Conservation (phyloP, 2,113 vertebrate species). For the Oxyura jamaicensis region DNA sequence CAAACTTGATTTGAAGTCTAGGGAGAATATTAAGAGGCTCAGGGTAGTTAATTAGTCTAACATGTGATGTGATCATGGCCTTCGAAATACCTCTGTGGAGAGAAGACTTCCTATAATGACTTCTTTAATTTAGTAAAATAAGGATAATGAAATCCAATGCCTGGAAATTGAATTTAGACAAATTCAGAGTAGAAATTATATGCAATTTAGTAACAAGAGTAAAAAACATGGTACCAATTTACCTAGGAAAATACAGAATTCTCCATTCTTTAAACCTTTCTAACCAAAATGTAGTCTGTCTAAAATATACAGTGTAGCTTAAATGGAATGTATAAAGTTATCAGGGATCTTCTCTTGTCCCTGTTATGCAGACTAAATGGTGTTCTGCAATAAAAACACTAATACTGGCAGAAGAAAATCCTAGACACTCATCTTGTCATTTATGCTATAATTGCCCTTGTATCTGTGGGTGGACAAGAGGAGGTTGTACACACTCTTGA, state of each 20-base stretch:
- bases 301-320: background rate
- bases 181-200: conserved; percentile 62
- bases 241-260: conserved; percentile 8
- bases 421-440: background rate
- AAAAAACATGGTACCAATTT: conserved; percentile 18
- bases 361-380: background rate
- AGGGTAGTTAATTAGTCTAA: conserved; percentile 36
- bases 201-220: conserved; percentile 28
- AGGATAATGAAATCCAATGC: conserved; percentile 62
- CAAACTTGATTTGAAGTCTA: conserved; percentile 13
- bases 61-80: conserved; percentile 39
- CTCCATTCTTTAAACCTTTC: background rate
- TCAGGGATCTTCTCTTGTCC: background rate
- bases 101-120: conserved; percentile 58
- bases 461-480: background rate
- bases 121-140: conserved; percentile 62
- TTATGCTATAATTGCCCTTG: background rate
- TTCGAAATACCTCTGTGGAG: conserved; percentile 36
- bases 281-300: background rate
- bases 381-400: background rate
- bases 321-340: background rate
- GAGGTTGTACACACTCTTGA: background rate
- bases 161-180: conserved; percentile 58
- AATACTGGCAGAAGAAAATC: background rate
- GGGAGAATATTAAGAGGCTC: conserved; percentile 32